These are phyloP conservation scores for Atrina japonica DNA, from an alignment of 2,888 invertebrate species.

Conservation along the genomic window DNA sequence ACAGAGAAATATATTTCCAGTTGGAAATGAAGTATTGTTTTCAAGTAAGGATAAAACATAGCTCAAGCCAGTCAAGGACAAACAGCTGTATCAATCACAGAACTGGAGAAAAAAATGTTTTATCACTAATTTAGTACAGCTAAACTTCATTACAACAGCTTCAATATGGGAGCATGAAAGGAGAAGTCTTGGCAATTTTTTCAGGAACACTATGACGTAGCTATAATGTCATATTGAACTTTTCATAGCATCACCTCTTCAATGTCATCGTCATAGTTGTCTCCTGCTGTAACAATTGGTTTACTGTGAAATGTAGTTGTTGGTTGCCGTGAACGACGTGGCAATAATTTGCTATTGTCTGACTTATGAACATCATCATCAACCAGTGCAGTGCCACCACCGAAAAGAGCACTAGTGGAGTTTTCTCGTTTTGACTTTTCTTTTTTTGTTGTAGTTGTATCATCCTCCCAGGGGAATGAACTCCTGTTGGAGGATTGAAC, in stretches of 20 bases:
- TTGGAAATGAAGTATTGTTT: too few species aligned
- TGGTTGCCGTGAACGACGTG: constrained; percentile 62
- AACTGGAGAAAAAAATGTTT: too few species aligned
- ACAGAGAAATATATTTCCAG: too few species aligned
- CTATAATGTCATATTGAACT: background rate
- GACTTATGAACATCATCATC: constrained; percentile 65
- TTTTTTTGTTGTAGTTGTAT: constrained; percentile 41
- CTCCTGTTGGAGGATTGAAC: constrained; percentile 38
- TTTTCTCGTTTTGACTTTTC: constrained; percentile 54
- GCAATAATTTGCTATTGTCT: constrained; percentile 53
- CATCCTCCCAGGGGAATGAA: constrained; percentile 66
- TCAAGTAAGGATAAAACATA: too few species aligned
- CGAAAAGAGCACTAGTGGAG: constrained; percentile 69
- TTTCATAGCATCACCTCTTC: constrained; percentile 74
- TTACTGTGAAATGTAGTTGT: constrained; percentile 70
- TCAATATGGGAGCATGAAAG: too few species aligned
- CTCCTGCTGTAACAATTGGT: constrained; percentile 72
- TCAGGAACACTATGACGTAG: background rate
- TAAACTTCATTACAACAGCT: too few species aligned
- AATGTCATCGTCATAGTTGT: constrained; percentile 76
- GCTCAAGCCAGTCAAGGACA: too few species aligned
- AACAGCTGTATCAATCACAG: too few species aligned
- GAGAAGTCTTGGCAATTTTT: too few species aligned
- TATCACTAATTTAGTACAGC: too few species aligned
- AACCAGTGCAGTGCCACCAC: constrained; percentile 70